Evolutionary conservation across 2,113 vertebrate genomes (phyloP), one percentile per base, ranked within the genome.

Genomic region (Pica pica): DNA sequence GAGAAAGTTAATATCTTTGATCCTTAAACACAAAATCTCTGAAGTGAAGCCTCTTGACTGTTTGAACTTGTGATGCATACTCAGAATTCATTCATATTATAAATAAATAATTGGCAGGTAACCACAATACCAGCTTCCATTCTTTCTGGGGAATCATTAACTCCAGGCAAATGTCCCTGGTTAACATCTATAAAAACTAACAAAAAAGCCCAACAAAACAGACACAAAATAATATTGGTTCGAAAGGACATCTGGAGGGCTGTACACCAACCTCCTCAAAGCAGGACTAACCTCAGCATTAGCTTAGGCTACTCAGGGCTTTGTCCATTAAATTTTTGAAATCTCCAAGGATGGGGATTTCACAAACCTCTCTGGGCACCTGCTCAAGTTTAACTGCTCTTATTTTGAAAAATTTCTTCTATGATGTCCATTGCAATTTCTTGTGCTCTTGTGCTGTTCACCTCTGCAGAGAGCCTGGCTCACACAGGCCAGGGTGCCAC

Each of bases 81-180:
- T 78, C 50, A 46, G 80, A 89, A 86, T 83, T 84, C 16, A 71
- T 81, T 94, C 41, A 28, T 47, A 49, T n/a, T 78, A 44, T 50
- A 79, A 74, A 83, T 70, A 68, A 93, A 81, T 61, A 84, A 87
- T 59, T 78, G 60, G 26, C 35, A 84, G 41, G 65, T 91, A 76
- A 81, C 79, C 79, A 68, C 39, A 63, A 15, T 7, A 49, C n/a
- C n/a, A 84, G 28, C 83, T 84, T 84, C 73, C 31, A 53, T 59
- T 87, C 49, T 83, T 93, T 92, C n/a, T 65, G 64, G 65, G 50
- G 41, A 75, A 87, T 84, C 61, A 41, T 79, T 87, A 90, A 71
- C 41, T 81, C 41, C 52, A 37, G 27, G 7, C 11, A 41, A 27
- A 44, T 69, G 35, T 88, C 49, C n/a, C 50, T 75, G 35, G 53